A percentile compares a stretch with the other conserved stretches of the same genome.
Evolutionary conservation across 1,140 invertebrate species (phyloP).

Genomic region (Heliothis virescens): DNA sequence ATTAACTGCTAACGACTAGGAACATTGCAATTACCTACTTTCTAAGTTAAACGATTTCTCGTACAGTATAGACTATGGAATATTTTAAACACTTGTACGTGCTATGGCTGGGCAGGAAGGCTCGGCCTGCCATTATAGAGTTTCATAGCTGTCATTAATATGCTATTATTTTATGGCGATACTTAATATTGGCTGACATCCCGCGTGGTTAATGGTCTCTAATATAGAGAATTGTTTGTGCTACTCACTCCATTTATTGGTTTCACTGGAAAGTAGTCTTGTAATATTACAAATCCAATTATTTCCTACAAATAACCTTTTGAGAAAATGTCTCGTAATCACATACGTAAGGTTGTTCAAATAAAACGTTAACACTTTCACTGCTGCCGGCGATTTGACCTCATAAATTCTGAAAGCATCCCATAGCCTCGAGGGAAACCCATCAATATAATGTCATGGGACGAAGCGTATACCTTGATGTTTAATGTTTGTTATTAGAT

Average conservation of each 20-base stretch:
- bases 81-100: conserved; percentile 27
- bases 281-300: no score
- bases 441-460: background rate
- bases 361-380: background rate
- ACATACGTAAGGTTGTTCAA: no score
- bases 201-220: background rate
- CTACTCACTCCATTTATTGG: no score
- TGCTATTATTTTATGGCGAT: background rate
- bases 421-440: conserved; percentile 4
- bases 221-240: background rate
- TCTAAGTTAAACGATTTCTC: conserved; percentile 43
- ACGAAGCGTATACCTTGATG: background rate
- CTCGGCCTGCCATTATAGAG: conserved; percentile 10
- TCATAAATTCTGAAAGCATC: background rate
- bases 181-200: background rate
- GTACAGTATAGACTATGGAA: conserved; percentile 19
- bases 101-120: background rate
- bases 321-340: no score
- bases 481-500: background rate
- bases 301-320: no score
- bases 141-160: conserved; percentile 24
- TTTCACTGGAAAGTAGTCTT: no score
- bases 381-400: background rate
- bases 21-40: conserved; percentile 45
- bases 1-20: conserved; percentile 24